A percentile compares a stretch with the other conserved stretches of the same genome.
These are phyloP conservation scores for Molossus molossus DNA, from an alignment of 2,797 vertebrate genomes.

Conservation along the genomic window DNA sequence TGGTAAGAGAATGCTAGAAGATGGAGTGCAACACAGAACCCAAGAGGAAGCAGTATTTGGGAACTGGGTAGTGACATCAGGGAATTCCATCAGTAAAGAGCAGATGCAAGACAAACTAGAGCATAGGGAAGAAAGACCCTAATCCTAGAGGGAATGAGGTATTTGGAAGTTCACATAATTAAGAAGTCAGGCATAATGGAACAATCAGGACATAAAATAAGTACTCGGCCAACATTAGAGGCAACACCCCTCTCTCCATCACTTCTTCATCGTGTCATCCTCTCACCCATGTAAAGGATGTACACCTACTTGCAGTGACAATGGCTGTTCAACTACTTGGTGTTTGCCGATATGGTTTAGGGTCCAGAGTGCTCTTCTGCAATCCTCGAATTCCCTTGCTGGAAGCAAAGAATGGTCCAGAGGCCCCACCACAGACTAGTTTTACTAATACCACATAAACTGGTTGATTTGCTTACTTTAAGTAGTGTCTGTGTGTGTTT, in stretches of 20 bases:
- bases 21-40: background rate
- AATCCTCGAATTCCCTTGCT: background rate
- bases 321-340: background rate
- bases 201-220: background rate
- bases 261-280: background rate
- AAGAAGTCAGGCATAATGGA: background rate
- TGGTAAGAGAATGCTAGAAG: background rate
- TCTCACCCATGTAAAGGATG: background rate
- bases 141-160: background rate
- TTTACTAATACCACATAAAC: background rate
- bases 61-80: background rate
- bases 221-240: background rate
- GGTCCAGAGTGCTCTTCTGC: background rate
- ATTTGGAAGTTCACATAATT: slow-evolving; percentile 17
- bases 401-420: background rate
- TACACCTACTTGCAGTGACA: background rate
- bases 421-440: background rate
- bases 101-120: background rate
- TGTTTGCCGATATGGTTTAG: background rate
- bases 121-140: background rate
- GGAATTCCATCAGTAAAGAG: background rate
- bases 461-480: background rate
- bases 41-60: background rate
- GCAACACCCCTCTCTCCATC: background rate
- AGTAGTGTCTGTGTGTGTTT: background rate